Evolutionary conservation across 2,888 invertebrate genomes (phyloP), one percentile per base, ranked within the genome.

Genomic region (Drosophila helvetica): DNA sequence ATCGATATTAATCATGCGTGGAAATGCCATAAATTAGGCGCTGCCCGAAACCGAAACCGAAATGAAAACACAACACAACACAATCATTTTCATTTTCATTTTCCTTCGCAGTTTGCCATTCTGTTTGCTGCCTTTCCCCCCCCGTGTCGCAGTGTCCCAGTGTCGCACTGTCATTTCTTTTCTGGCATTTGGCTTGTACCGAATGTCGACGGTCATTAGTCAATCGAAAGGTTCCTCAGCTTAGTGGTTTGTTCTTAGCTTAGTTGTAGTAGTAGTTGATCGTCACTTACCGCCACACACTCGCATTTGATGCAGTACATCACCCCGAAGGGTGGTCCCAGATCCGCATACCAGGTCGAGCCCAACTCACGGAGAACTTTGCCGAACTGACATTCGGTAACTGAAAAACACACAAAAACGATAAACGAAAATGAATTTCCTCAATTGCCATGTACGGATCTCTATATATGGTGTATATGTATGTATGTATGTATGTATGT

Each of bases 261-360:
- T 22, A 22, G 22, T 22, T 0, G 0, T 22, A 22, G 22, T n/a
- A n/a, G n/a, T n/a, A n/a, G n/a, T n/a, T n/a, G n/a, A 30, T 1
- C 5, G 2, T 5, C 1, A 96, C 97, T 96, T 95, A 98, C 98
- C 94, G 96, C 95, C 90, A 97, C 94, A 93, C 98, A 98, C 94
- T 97, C 96, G 93, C 98, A 98, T 93, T 96, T 96, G 93, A 98
- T 97, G 94, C 98, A 98, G 93, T 96, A 96, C 95, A 98, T 96
- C 78, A 97, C 95, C 74, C 98, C 98, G 91, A 98, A 97, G 18
- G 98, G 98, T 60, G 97, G 96, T 63, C 98, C 98, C 80, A 98
- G 93, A 92, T 97, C 97, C 56, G 98, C 98, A 90, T 96, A 96
- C 98, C 98, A 98, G 84, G 96, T 95, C 56, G 97, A 96, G 60